phyloP scores from a whole-genome alignment of 2,113 vertebrate species.

The Myotis brandtii region DNA sequence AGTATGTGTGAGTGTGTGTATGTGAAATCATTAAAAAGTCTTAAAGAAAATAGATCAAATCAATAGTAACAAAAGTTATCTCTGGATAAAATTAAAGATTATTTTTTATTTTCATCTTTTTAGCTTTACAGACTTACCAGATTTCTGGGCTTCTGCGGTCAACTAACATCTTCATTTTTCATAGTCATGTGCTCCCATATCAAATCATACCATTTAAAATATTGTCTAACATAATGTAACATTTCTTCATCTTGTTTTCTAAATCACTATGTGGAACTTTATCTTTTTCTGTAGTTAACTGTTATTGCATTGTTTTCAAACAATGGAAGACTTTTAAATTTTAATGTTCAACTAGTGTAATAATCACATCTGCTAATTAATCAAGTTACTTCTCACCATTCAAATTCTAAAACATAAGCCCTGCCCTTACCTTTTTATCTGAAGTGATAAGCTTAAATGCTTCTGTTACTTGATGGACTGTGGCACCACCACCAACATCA shows the following conservation, averaged over 20 bases:
- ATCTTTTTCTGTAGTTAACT: not conserved
- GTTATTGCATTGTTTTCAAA: constrained; percentile 20
- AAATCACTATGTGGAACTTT: not conserved
- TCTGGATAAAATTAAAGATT: not conserved
- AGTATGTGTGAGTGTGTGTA: not conserved
- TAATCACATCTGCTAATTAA: not conserved
- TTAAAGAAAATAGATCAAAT: not conserved
- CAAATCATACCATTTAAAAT: not conserved
- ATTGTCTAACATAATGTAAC: not conserved
- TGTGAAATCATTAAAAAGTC: not conserved
- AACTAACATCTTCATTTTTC: not conserved
- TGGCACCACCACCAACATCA: constrained; percentile 99
- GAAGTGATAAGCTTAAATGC: constrained; percentile 99
- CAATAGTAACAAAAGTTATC: not conserved
- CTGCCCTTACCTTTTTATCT: constrained; percentile 93
- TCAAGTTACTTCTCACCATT: constrained; percentile 21
- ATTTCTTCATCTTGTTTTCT: not conserved
- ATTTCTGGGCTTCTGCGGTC: not conserved
- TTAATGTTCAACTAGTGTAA: not conserved
- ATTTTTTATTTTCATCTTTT: not conserved
- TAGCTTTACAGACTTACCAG: not conserved
- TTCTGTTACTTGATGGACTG: constrained; percentile 98
- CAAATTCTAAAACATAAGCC: constrained; percentile 21
- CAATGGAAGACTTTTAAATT: not conserved
- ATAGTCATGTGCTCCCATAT: not conserved